Base-by-base conservation (phyloP, 1,140 invertebrate species). In the Bombus consobrinus region DNA sequence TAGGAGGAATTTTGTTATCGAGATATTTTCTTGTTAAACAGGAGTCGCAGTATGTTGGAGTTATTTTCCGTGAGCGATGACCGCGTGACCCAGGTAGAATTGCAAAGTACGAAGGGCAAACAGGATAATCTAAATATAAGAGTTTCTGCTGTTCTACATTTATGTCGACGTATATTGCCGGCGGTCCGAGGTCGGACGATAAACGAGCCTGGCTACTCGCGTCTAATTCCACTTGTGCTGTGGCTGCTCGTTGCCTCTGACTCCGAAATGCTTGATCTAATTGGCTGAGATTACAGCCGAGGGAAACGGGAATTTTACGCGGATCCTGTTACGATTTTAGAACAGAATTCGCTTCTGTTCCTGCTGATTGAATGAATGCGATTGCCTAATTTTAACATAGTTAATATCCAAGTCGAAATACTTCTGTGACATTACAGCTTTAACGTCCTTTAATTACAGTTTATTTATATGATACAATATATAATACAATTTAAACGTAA, bases 171-270 rank as follows among this genome's bases (percentile, higher is more conserved):
- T 41, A 77, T 53, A 72, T 72, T 64, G 41, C 81, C 25, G 37
- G 39, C 22, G 71, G 39, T 22, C 39, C 39, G 32, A 43, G 71
- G 80, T 62, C 39, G n/a, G 57, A 53, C 81, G 57, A 83, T 76
- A 77, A 77, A 83, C 73, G 59, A 68, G 59, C 15, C 43, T 37
- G 73, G 43, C 59, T 83, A 77, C 73, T 66, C 57, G 73, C 41
- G 81, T 76, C 73, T 83, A 77, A 83, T 83, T 83, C 81, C 62
- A 83, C 81, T 83, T 76, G 57, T 34, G 41, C 39, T 32, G 41
- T 34, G 32, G 53, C 62, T 34, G 72, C 32, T 47, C 57, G 81
- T 12, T 53, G 34, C 68, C 53, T 74, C 68, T 32, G 37, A 72
- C 79, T 76, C 18, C 34, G 81, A 39, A 39, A 83, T 62, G 41